Conservation (phyloP, 2,888 invertebrate species). For the Teinopalpus imperialis region DNA sequence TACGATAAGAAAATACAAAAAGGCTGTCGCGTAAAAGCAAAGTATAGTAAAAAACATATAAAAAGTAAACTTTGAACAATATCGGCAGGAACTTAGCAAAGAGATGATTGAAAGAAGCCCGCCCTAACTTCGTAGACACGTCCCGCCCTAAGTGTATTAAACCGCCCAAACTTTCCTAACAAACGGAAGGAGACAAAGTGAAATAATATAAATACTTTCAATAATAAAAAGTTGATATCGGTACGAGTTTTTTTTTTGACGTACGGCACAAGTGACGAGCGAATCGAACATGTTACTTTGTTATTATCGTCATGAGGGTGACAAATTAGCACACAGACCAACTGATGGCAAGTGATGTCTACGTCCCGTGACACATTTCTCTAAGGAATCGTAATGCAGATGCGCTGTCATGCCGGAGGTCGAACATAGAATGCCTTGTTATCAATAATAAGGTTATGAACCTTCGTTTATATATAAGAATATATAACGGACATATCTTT, state of each 20-base stretch:
- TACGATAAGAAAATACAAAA: constrained; percentile 17
- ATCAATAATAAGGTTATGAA: too few relatives aligned
- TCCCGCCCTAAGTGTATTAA: constrained; percentile 78
- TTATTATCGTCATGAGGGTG: too few relatives aligned
- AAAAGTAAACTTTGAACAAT: constrained; percentile 48
- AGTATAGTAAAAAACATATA: constrained; percentile 43
- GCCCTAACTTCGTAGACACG: constrained; percentile 53
- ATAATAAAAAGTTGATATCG: constrained; percentile 76
- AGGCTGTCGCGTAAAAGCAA: constrained; percentile 34
- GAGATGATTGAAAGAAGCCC: constrained; percentile 75
- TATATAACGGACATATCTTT: too few relatives aligned
- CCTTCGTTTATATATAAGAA: too few relatives aligned
- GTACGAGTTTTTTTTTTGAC: constrained; percentile 41
- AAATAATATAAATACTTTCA: constrained; percentile 79
- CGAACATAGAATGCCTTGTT: too few relatives aligned
- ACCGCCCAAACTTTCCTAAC: constrained; percentile 61
- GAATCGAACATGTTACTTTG: too few relatives aligned
- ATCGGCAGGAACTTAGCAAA: constrained; percentile 51
- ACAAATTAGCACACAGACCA: too few relatives aligned
- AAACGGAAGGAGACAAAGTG: constrained; percentile 70
- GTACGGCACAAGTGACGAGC: constrained; percentile 36
- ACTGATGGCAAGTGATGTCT: too few relatives aligned
- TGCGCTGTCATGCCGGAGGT: too few relatives aligned
- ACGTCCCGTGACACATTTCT: too few relatives aligned
- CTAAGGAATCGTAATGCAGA: too few relatives aligned